These are phyloP conservation scores for Apistogramma diplotaenia DNA, from an alignment of 2,113 vertebrate genomes.

Conservation along the genomic window DNA sequence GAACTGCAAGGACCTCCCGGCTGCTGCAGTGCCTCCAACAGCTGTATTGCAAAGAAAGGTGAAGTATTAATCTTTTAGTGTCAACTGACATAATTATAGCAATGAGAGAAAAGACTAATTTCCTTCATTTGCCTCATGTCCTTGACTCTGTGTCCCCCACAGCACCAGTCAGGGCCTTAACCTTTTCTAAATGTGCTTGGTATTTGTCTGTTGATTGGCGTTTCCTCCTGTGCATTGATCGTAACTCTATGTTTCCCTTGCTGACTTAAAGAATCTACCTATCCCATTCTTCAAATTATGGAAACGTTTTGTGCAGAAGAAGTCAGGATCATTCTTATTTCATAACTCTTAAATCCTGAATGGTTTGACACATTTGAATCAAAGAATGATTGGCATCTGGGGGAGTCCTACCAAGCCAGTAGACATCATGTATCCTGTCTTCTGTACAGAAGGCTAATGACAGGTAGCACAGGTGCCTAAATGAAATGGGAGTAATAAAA, in stretches of 20 bases:
- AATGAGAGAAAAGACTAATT: neutral
- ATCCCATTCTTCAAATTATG: neutral
- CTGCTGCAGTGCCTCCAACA: neutral
- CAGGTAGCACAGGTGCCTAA: neutral
- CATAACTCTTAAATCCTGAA: neutral
- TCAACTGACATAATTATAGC: neutral
- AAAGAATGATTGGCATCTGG: neutral
- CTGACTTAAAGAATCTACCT: neutral
- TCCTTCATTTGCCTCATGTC: neutral
- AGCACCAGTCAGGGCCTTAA: neutral
- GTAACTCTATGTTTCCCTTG: neutral
- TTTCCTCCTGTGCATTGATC: neutral
- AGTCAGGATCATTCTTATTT: neutral
- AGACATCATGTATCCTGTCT: neutral
- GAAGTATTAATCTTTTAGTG: neutral
- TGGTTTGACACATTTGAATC: neutral
- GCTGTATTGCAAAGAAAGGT: neutral
- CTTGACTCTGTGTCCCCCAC: neutral
- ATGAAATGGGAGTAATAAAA: neutral
- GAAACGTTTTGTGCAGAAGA: neutral
- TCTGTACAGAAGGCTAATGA: neutral
- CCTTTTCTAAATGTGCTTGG: neutral
- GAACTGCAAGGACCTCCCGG: neutral
- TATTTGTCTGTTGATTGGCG: neutral
- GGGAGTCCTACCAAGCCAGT: neutral